Conservation (phyloP, 2,888 invertebrate species). For the Watsonalla binaria region DNA sequence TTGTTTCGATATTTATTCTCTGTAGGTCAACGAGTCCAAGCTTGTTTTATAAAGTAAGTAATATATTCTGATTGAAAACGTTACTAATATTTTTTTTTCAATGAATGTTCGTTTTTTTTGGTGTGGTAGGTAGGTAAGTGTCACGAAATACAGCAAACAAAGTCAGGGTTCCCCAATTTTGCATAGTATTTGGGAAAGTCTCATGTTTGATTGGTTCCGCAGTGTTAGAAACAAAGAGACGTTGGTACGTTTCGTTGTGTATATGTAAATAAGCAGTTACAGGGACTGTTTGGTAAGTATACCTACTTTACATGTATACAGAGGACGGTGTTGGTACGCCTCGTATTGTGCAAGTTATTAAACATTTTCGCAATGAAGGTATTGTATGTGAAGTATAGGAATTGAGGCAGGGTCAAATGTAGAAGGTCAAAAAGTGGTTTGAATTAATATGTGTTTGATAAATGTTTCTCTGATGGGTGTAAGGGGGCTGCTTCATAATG, state of each 20-base stretch:
- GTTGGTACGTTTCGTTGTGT: constrained; percentile 3
- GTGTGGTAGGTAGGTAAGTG: neutral
- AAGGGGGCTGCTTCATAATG: neutral
- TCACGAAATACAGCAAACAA: constrained; percentile 2
- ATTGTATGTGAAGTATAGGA: neutral
- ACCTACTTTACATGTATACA: neutral
- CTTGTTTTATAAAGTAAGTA: too few species aligned
- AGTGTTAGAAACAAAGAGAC: constrained; percentile 13
- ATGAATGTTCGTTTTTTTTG: neutral
- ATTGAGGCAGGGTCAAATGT: constrained; percentile 20
- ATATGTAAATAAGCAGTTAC: constrained; percentile 1
- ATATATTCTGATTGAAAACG: too few species aligned
- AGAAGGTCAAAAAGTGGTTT: constrained; percentile 24
- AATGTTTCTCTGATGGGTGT: neutral
- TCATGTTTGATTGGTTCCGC: constrained; percentile 16
- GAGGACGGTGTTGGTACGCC: neutral
- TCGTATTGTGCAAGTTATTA: neutral
- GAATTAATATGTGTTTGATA: constrained; percentile 1
- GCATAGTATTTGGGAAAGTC: neutral
- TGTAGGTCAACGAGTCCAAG: too few species aligned
- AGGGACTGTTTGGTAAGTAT: neutral
- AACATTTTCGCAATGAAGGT: too few species aligned
- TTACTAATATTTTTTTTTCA: neutral
- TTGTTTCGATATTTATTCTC: constrained; percentile 7
- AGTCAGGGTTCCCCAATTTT: neutral